These are phyloP conservation scores for Procambarus virginalis DNA, from an alignment of 1,140 invertebrate genomes.

Conservation along the genomic window DNA sequence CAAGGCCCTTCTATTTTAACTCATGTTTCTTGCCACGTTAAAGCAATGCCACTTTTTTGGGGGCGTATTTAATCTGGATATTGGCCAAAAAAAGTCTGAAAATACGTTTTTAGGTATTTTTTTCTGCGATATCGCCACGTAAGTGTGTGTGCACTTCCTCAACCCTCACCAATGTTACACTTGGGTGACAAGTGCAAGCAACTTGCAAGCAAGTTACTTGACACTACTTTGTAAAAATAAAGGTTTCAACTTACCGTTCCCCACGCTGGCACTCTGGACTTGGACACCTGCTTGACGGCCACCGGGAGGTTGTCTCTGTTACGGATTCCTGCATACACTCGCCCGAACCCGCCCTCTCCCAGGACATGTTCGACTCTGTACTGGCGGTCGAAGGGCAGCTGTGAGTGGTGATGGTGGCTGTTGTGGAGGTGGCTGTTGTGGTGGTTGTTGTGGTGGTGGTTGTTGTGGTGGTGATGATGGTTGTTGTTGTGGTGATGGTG, in stretches of 20 bases:
- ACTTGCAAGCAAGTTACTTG: too few relatives aligned
- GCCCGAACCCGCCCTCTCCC: slow-evolving; percentile 79
- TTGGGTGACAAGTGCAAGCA: too few relatives aligned
- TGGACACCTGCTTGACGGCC: slow-evolving; percentile 80
- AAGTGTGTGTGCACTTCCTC: too few relatives aligned
- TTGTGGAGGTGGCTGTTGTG: slow-evolving; percentile 27
- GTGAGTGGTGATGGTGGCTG: slow-evolving; percentile 30
- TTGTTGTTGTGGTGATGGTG: too few relatives aligned
- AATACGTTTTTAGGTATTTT: too few relatives aligned
- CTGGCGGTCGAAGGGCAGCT: slow-evolving; percentile 55
- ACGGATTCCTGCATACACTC: slow-evolving; percentile 77
- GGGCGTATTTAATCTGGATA: too few relatives aligned
- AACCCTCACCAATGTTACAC: too few relatives aligned
- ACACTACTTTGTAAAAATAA: too few relatives aligned
- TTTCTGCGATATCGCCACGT: too few relatives aligned
- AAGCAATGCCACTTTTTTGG: too few relatives aligned
- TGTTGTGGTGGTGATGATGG: too few relatives aligned
- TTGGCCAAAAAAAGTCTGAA: too few relatives aligned
- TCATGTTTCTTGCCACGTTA: neutral
- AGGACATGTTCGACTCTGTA: slow-evolving; percentile 73
- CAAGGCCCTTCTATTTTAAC: neutral
- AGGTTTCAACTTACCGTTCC: slow-evolving; percentile 74
- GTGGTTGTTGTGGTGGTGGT: slow-evolving; percentile 29
- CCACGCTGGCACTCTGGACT: slow-evolving; percentile 80
- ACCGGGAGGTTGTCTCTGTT: slow-evolving; percentile 76